Evolutionary conservation across 1,140 invertebrate genomes (phyloP).

Genomic region (Melitaea cinxia): DNA sequence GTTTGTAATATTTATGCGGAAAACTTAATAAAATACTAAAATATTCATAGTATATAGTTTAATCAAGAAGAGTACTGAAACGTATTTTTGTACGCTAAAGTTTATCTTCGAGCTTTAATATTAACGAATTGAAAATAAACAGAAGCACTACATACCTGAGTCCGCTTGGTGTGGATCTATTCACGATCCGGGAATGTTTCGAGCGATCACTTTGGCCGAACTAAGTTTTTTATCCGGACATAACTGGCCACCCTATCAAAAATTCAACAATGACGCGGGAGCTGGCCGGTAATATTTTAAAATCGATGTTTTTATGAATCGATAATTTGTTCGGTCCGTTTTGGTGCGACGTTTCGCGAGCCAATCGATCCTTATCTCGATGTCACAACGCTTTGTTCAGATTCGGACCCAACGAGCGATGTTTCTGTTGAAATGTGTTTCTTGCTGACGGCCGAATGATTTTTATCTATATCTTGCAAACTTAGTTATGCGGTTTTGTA

Average conservation of each 20-base stretch:
- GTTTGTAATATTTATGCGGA: too few relatives aligned
- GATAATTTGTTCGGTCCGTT: constrained; percentile 79
- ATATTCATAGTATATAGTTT: too few relatives aligned
- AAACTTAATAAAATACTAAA: too few relatives aligned
- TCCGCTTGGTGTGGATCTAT: constrained; percentile 33
- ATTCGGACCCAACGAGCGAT: constrained; percentile 70
- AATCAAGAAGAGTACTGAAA: too few relatives aligned
- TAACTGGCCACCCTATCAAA: constrained; percentile 64
- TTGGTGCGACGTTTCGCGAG: constrained; percentile 77
- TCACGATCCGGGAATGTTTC: constrained; percentile 28
- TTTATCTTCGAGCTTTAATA: not conserved
- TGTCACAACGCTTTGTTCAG: constrained; percentile 80
- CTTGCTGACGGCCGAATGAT: constrained; percentile 77
- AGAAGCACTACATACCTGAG: not conserved
- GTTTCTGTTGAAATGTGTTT: constrained; percentile 79
- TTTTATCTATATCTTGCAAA: constrained; percentile 65
- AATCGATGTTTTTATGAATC: constrained; percentile 81
- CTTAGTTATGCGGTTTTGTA: constrained; percentile 45
- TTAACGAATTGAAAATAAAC: not conserved
- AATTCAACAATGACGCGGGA: constrained; percentile 69
- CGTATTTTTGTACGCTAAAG: too few relatives aligned
- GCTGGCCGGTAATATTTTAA: constrained; percentile 76
- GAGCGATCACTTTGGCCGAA: constrained; percentile 12
- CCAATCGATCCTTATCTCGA: constrained; percentile 75
- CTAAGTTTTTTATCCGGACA: constrained; percentile 34